Evolutionary conservation across 2,888 invertebrate genomes (phyloP), one percentile per base, ranked within the genome.

Genomic region (Phragmatobia fuliginosa): DNA sequence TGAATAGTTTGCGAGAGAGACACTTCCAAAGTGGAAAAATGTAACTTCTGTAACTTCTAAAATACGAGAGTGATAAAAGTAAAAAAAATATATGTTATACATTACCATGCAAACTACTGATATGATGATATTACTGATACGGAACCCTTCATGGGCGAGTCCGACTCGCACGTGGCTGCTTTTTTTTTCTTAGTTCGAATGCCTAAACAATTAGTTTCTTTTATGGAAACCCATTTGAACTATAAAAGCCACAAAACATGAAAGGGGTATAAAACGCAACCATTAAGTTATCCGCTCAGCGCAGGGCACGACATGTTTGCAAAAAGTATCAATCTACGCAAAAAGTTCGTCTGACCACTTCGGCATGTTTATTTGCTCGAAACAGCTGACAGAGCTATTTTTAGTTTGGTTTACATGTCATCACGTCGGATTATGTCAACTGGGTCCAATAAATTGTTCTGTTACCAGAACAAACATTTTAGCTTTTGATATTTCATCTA

Each of bases 381-480:
- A 60, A 59, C 59, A 60, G 28, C 59, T 64, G 68, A 68, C 49
- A 49, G 28, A 38, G 68, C 64, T 68, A 68, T 68, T 60, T 68
- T 68, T 59, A 68, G 68, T 64, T 68, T 64, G 60, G 49, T 59
- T 64, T 60, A 68, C 68, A 64, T 64, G 60, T 49, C 49, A 45
- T 64, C 49, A 49, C 45, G 68, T 64, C 68, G 36, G 68, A 68
- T 68, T 64, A 68, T 60, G 64, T 68, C 68, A 64, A 64, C 68
- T 64, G 64, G 52, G 28, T 59, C 31, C 21, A 63, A 68, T 64
- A 64, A 68, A 68, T 68, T 68, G 64, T 49, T 64, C 45, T 28
- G n/a, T 38, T 49, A 59, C 45, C 32, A 36, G 4, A 7, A 49
- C 59, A 68, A 68, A 49, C 36, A 64, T 33, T 38, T 64, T 68